Conservation (phyloP, 1,140 invertebrate species). For the Scaptomyza graminum region DNA sequence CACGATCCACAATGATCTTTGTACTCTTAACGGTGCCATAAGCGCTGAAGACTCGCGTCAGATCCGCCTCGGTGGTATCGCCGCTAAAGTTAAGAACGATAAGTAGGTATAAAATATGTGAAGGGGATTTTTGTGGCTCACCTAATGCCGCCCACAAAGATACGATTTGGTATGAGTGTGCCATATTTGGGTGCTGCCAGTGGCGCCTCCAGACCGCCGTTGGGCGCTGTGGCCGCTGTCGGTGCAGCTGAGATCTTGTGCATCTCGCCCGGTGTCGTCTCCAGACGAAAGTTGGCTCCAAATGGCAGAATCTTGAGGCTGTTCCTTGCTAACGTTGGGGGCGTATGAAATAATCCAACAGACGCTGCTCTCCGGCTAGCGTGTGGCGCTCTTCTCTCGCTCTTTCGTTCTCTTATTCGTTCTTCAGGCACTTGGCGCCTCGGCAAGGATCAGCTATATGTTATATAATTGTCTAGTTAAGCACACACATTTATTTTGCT, state of each 20-base stretch:
- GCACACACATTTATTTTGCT: neutral
- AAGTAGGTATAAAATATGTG: too few relatives aligned
- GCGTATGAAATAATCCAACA: constrained; percentile 41
- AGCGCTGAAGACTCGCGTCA: constrained; percentile 91
- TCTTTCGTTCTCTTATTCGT: neutral
- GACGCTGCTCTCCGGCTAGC: neutral
- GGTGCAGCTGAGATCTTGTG: constrained; percentile 79
- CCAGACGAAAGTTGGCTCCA: constrained; percentile 81
- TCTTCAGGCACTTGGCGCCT: too few relatives aligned
- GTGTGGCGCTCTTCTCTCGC: neutral
- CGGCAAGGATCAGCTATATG: neutral
- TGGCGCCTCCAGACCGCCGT: constrained; percentile 83
- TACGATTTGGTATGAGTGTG: constrained; percentile 94
- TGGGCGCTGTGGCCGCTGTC: constrained; percentile 64
- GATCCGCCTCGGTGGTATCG: constrained; percentile 92
- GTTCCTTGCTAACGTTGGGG: constrained; percentile 43
- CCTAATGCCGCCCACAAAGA: constrained; percentile 88
- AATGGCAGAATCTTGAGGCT: constrained; percentile 83
- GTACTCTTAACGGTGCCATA: constrained; percentile 96
- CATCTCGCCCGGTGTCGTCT: constrained; percentile 79
- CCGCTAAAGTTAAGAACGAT: constrained; percentile 84
- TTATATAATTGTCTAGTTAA: too few relatives aligned
- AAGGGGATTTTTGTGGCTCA: constrained; percentile 31
- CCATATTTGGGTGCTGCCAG: constrained; percentile 89
- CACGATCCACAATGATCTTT: constrained; percentile 96